phyloP scores from a whole-genome alignment of 2,797 vertebrate species.

The Danionella dracula region DNA sequence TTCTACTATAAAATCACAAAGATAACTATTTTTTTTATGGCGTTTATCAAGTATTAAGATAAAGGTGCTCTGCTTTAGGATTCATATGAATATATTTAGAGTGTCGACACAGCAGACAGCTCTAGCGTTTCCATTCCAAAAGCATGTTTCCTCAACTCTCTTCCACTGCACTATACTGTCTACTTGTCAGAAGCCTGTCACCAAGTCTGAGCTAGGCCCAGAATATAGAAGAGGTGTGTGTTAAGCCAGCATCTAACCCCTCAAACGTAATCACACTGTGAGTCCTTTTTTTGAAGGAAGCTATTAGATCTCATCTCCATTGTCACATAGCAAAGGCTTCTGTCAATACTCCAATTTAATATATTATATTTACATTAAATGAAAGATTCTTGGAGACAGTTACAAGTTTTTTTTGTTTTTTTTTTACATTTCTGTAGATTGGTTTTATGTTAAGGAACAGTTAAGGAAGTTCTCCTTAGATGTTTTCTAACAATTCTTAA shows the following conservation, averaged over 20 bases:
- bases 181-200: slow-evolving; percentile 54
- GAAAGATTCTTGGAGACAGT: not conserved
- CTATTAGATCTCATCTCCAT: not conserved
- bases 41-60: slow-evolving; percentile 2
- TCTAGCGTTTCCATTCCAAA: slow-evolving; percentile 8
- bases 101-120: slow-evolving; percentile 28
- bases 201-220: slow-evolving; percentile 26
- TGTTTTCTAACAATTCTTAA: too few relatives aligned
- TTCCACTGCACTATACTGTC: slow-evolving; percentile 57
- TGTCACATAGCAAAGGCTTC: not conserved
- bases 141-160: slow-evolving; percentile 22
- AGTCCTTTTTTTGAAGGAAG: not conserved
- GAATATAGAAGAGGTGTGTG: slow-evolving; percentile 34
- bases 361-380: not conserved
- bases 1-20: not conserved
- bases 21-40: not conserved
- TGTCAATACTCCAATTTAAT: not conserved
- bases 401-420: too few relatives aligned
- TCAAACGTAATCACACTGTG: slow-evolving; percentile 28
- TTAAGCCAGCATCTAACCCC: slow-evolving; percentile 26
- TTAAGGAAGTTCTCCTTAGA: too few relatives aligned
- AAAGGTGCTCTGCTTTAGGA: slow-evolving; percentile 5
- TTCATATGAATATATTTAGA: slow-evolving; percentile 21
- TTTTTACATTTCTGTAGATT: not conserved
- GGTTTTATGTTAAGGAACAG: too few relatives aligned